Percentiles rank a stretch among this genome's conserved stretches.
Evolutionary conservation across 2,113 vertebrate genomes (phyloP).

Genomic region (Boulengeromyrus knoepffleri): DNA sequence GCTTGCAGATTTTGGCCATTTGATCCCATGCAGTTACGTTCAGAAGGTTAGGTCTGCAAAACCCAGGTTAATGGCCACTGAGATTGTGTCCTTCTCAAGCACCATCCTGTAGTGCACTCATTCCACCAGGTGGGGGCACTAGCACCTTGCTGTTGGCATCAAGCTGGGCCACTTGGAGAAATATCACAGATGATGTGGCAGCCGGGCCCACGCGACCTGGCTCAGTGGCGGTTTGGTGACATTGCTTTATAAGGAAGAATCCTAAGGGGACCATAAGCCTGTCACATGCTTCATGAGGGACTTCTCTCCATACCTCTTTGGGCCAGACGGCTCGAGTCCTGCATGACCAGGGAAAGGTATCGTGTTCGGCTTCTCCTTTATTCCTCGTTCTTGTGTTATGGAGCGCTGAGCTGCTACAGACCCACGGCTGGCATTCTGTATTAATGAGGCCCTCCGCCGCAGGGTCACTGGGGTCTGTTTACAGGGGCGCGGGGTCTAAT

Average conservation of each 20-base stretch:
- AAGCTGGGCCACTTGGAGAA: constrained; percentile 49
- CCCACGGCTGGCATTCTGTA: background rate
- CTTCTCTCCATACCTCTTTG: background rate
- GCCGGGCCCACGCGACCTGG: constrained; percentile 37
- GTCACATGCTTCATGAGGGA: background rate
- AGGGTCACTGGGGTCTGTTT: constrained; percentile 52
- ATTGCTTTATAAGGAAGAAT: constrained; percentile 47
- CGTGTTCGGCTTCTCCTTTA: background rate
- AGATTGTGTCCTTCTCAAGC: background rate
- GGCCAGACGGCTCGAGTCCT: background rate
- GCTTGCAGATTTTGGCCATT: background rate
- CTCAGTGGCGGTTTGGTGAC: constrained; percentile 55
- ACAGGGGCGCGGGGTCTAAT: constrained; percentile 53
- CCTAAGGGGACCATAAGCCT: background rate
- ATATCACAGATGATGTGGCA: constrained; percentile 51
- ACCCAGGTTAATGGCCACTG: background rate
- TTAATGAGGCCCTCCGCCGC: constrained; percentile 26
- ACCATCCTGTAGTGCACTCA: background rate
- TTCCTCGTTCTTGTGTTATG: background rate
- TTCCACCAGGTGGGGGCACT: constrained; percentile 46
- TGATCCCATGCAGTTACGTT: background rate
- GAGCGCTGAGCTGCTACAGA: background rate
- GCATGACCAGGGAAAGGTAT: background rate
- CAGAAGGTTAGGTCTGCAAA: background rate
- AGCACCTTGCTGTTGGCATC: constrained; percentile 36